These are phyloP conservation scores for Nyctereutes procyonoides DNA, from an alignment of 2,113 vertebrate genomes.

Conservation along the genomic window DNA sequence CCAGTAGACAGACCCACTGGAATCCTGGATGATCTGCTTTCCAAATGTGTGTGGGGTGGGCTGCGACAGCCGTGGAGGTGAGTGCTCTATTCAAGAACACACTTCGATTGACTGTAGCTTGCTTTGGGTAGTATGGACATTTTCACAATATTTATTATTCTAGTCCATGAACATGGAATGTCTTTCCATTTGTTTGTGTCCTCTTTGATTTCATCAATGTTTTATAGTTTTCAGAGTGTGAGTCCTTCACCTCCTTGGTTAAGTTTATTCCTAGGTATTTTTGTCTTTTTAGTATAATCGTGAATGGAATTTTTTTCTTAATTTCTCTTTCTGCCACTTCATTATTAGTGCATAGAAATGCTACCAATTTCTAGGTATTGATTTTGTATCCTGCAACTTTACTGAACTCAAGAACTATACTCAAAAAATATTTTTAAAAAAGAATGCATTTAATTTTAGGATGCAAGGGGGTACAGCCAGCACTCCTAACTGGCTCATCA, in stretches of 20 bases:
- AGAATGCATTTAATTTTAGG: neutral
- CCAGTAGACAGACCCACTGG: neutral
- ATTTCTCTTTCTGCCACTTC: neutral
- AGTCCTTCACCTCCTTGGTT: neutral
- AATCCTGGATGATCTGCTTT: neutral
- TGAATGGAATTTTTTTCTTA: neutral
- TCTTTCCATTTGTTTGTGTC: neutral
- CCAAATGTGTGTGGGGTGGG: neutral
- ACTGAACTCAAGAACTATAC: neutral
- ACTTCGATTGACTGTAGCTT: neutral
- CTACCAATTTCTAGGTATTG: neutral
- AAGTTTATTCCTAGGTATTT: neutral
- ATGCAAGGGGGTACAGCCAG: neutral
- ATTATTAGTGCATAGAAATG: neutral
- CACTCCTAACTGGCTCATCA: neutral
- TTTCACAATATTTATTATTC: neutral
- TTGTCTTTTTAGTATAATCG: neutral
- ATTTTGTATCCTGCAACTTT: neutral
- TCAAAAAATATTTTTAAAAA: neutral
- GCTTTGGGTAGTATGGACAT: neutral
- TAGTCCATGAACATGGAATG: neutral
- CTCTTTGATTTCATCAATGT: neutral
- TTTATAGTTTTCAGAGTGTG: neutral
- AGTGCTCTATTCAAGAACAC: neutral
- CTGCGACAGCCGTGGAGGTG: no score